These are phyloP conservation scores for Phataginus tetradactyla DNA, from an alignment of 2,797 vertebrate species.

Conservation along the genomic window DNA sequence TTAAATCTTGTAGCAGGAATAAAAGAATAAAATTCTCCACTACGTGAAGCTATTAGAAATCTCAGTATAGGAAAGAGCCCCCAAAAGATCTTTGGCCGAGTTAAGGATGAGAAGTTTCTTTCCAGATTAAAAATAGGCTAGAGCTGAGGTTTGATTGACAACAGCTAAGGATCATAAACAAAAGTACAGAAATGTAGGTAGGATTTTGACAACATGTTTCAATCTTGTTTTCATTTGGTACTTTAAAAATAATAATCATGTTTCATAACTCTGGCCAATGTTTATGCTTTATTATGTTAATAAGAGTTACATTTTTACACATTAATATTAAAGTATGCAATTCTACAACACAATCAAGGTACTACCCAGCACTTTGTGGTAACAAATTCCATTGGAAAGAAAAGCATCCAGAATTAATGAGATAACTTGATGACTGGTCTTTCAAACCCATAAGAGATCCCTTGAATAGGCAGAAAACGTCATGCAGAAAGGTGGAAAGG, in stretches of 20 bases:
- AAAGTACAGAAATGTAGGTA: neutral
- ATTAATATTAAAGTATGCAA: neutral
- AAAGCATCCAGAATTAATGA: neutral
- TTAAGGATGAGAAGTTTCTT: neutral
- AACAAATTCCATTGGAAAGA: neutral
- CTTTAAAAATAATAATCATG: neutral
- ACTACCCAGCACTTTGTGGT: neutral
- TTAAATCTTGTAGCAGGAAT: neutral
- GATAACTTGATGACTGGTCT: neutral
- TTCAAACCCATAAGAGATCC: neutral
- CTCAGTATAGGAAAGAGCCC: neutral
- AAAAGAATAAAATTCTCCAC: neutral
- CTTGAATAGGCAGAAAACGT: neutral
- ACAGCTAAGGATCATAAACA: neutral
- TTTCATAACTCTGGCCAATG: constrained; percentile 3
- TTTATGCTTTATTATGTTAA: neutral
- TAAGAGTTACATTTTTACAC: neutral
- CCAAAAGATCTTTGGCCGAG: neutral
- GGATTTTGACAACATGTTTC: neutral
- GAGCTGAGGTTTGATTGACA: neutral
- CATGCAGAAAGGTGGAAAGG: neutral
- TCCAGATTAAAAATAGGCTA: neutral
- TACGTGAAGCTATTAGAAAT: neutral
- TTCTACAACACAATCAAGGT: neutral
- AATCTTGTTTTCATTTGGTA: constrained; percentile 1